Evolutionary conservation across 2,888 invertebrate genomes (phyloP), one percentile per base, ranked within the genome.

Genomic region (Adineta ricciae): DNA sequence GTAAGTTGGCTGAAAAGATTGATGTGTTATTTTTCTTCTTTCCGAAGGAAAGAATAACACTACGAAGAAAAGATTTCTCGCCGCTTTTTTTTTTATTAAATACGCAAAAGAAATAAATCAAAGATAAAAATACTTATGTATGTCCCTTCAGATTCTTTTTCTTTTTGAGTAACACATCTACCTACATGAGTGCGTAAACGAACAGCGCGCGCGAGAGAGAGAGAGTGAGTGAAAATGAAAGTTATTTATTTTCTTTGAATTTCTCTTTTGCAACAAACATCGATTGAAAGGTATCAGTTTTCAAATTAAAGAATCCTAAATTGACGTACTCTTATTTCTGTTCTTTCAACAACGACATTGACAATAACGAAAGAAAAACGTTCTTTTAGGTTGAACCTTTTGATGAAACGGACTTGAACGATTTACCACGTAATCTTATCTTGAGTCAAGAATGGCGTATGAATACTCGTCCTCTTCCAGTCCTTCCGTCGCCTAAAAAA

Each of bases 361-460:
- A 50, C 16, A 19, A 19, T 16, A 32, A 64, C 11, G 19, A 64
- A 64, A 14, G 32, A 19, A 19, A 64, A 32, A 32, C 5, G 16
- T 32, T 64, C 4, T 64, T 64, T 7, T 32, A 64, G 64, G 64
- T 64, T 64, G 5, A 64, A 32, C 73, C 38, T 5, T 78, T 78
- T 11, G 41, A 78, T 32, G 78, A 78, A 41, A 24, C 0, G 7
- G 41, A 78, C 4, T 24, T 41, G n/a, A 38, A 41, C 9, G 41
- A 78, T 5, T 78, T 78, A 78, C 78, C 78, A 41, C 21, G 41
- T n/a, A 78, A 78, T 41, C 38, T 78, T 38, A 78, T 78, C 9
- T 41, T 78, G 41, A 78, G 78, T 41, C 78, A 78, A 78, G 78
- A 78, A 78, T 78, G 78, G 78, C 64, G 64, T 32, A 36, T 64